Percentiles rank a stretch among this genome's conserved stretches.
Evolutionary conservation across 2,888 invertebrate genomes (phyloP).

Genomic region (Ennomos quercinarius): DNA sequence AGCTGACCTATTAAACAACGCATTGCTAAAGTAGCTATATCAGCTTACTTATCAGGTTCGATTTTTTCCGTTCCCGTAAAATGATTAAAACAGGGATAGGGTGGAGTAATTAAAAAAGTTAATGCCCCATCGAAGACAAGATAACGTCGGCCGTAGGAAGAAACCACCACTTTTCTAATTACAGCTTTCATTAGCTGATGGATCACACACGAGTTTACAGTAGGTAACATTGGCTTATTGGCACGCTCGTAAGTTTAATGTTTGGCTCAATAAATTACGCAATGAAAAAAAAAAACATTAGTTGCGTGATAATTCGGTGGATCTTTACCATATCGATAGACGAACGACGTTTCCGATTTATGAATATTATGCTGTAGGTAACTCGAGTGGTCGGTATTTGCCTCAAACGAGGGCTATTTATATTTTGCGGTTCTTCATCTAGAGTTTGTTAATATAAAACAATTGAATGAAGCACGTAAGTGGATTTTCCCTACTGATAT

Average conservation of each 20-base stretch:
- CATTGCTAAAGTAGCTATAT: too few relatives aligned
- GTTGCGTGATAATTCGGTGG: too few relatives aligned
- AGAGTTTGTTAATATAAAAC: neutral
- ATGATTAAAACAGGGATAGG: slow-evolving; percentile 43
- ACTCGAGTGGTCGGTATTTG: too few relatives aligned
- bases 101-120: slow-evolving; percentile 79
- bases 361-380: too few relatives aligned
- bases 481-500: too few relatives aligned
- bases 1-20: too few relatives aligned
- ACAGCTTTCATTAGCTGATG: slow-evolving; percentile 83
- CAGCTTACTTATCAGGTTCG: neutral
- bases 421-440: neutral
- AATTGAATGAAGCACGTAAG: slow-evolving; percentile 18
- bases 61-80: slow-evolving; percentile 28
- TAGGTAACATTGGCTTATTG: slow-evolving; percentile 8
- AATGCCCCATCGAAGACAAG: slow-evolving; percentile 81
- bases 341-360: too few relatives aligned
- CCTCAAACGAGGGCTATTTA: too few relatives aligned
- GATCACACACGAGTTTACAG: slow-evolving; percentile 45
- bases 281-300: too few relatives aligned
- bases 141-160: slow-evolving; percentile 80
- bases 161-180: slow-evolving; percentile 82
- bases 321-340: too few relatives aligned
- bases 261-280: too few relatives aligned
- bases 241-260: too few relatives aligned